These are phyloP conservation scores for Desmophyllum pertusum DNA, from an alignment of 92 coral and sea anemone species.

Conservation along the genomic window DNA sequence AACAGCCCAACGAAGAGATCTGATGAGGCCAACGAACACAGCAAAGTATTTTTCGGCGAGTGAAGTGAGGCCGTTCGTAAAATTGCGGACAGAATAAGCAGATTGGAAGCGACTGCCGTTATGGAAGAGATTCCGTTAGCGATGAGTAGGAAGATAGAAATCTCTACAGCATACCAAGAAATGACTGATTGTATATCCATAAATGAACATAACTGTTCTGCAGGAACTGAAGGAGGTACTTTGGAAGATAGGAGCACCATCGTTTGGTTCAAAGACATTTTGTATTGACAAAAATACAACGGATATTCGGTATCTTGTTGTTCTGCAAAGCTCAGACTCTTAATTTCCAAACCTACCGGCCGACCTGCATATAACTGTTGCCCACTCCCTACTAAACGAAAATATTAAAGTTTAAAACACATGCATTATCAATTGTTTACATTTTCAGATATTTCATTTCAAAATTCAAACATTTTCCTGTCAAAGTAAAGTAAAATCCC, in stretches of 20 bases:
- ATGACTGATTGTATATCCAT: neutral
- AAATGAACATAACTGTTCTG: conserved; percentile 1
- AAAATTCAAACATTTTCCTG: neutral
- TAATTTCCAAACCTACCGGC: neutral
- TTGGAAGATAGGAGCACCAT: neutral
- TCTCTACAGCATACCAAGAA: neutral
- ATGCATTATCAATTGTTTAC: neutral
- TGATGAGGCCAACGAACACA: neutral
- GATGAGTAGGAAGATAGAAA: neutral
- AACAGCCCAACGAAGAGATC: conserved; percentile 20
- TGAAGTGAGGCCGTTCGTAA: neutral
- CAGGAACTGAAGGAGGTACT: neutral
- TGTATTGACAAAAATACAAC: too few relatives aligned
- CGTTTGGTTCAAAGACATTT: neutral
- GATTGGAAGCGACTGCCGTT: conserved; percentile 4
- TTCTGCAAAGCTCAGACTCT: too few relatives aligned
- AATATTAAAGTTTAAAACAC: neutral
- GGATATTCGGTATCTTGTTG: too few relatives aligned
- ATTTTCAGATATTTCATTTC: neutral
- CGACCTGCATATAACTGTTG: neutral
- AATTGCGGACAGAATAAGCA: conserved; percentile 1
- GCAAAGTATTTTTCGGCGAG: neutral
- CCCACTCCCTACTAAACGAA: neutral
- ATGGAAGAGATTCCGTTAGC: neutral
- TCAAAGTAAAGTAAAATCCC: neutral